Evolutionary conservation across 2,113 vertebrate genomes (phyloP).

Genomic region (Grus americana): DNA sequence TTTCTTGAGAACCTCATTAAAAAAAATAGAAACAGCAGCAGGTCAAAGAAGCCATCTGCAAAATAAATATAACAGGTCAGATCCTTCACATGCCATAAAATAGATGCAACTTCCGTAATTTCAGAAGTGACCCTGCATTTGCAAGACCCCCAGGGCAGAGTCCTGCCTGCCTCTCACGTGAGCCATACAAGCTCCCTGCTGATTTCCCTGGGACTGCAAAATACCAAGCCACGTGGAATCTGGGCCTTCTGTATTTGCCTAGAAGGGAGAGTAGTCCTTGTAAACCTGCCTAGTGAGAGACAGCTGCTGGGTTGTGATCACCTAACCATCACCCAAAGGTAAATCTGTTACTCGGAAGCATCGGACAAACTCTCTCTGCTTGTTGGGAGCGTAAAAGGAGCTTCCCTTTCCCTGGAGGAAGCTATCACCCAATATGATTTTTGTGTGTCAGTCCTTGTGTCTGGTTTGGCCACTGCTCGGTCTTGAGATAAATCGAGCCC

Average conservation of each 20-base stretch:
- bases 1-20: constrained; percentile 29
- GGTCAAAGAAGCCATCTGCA: constrained; percentile 33
- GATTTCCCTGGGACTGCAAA: constrained; percentile 20
- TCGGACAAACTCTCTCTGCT: background rate
- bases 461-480: background rate
- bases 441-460: background rate
- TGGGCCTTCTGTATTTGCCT: constrained; percentile 14
- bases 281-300: background rate
- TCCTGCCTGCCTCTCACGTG: background rate
- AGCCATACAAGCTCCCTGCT: background rate
- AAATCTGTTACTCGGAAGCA: background rate
- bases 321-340: background rate
- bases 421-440: background rate
- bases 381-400: background rate
- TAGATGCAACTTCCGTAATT: background rate
- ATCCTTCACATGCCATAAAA: constrained; percentile 20
- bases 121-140: background rate
- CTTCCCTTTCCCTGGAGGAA: background rate
- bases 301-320: background rate
- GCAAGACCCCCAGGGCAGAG: background rate
- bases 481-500: background rate
- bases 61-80: constrained; percentile 33
- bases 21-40: constrained; percentile 23
- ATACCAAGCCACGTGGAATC: constrained; percentile 25
- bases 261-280: constrained; percentile 34